Evolutionary conservation across 2,888 invertebrate species (phyloP).

Genomic region (Eueremaeus valkanovi): DNA sequence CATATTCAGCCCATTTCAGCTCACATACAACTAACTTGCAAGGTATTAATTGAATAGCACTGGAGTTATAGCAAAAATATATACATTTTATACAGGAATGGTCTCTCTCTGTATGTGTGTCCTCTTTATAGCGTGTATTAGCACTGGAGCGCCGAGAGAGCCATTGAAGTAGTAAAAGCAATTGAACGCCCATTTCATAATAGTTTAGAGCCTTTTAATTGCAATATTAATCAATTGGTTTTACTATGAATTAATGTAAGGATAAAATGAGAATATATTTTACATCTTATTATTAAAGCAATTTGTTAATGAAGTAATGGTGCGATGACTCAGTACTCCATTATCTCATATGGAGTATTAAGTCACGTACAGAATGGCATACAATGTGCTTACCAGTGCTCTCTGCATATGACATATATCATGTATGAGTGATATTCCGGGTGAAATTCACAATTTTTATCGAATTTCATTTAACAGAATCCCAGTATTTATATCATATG

Average conservation of each 20-base stretch:
- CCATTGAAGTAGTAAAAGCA: slow-evolving; percentile 20
- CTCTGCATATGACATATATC: background rate
- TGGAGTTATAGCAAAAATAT: background rate
- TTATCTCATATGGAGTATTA: background rate
- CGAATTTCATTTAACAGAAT: slow-evolving; percentile 15
- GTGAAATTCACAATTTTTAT: background rate
- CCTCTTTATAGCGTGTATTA: slow-evolving; percentile 20
- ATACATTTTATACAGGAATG: background rate
- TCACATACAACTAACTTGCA: too few relatives aligned
- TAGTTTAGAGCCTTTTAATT: slow-evolving; percentile 23
- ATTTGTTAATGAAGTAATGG: slow-evolving; percentile 21
- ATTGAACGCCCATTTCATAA: slow-evolving; percentile 20
- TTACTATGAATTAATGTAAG: background rate
- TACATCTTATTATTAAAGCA: slow-evolving; percentile 23
- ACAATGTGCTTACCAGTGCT: background rate
- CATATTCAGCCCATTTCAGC: background rate
- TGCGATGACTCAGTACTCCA: background rate
- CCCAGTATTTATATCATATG: background rate
- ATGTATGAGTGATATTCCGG: background rate
- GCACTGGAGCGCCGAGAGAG: background rate
- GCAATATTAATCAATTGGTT: slow-evolving; percentile 14
- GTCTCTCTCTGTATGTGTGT: background rate
- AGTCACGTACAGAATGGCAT: background rate
- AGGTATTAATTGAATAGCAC: background rate
- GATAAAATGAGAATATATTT: background rate